These are phyloP conservation scores for Empis livida DNA, from an alignment of 2,888 invertebrate species.

Conservation along the genomic window DNA sequence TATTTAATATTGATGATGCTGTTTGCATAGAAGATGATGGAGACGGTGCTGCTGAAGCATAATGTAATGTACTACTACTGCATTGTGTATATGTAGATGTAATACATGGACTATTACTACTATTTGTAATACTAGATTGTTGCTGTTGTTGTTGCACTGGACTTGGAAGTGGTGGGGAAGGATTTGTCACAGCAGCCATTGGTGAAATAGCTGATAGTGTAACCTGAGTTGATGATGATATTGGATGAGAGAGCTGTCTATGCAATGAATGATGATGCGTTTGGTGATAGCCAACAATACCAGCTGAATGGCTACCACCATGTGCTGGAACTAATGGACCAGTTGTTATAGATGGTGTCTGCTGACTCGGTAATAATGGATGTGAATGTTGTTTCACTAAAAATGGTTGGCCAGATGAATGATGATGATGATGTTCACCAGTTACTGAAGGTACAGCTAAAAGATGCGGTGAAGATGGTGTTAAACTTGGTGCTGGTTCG, in stretches of 20 bases:
- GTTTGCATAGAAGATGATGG: background rate
- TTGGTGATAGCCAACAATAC: constrained; percentile 12
- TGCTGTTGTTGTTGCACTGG: background rate
- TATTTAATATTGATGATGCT: constrained; percentile 2
- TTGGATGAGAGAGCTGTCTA: constrained; percentile 41
- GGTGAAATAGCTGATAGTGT: background rate
- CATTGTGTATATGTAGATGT: background rate
- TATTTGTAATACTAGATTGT: too few species aligned
- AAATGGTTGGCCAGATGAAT: constrained; percentile 24
- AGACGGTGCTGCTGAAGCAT: constrained; percentile 14
- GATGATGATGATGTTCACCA: background rate
- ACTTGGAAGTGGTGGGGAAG: background rate
- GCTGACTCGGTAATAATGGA: constrained; percentile 48
- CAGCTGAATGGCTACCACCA: constrained; percentile 1
- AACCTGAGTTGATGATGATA: constrained; percentile 17
- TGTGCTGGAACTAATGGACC: background rate
- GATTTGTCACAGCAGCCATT: too few species aligned
- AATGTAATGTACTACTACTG: constrained; percentile 6
- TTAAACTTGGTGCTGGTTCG: constrained; percentile 43
- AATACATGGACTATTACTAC: background rate
- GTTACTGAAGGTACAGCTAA: constrained; percentile 43
- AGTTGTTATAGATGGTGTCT: background rate
- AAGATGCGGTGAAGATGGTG: constrained; percentile 41
- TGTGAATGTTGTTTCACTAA: constrained; percentile 55
- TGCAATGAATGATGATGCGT: constrained; percentile 29